These are phyloP conservation scores for Baccha elongata DNA, from an alignment of 2,888 invertebrate species.

Conservation along the genomic window DNA sequence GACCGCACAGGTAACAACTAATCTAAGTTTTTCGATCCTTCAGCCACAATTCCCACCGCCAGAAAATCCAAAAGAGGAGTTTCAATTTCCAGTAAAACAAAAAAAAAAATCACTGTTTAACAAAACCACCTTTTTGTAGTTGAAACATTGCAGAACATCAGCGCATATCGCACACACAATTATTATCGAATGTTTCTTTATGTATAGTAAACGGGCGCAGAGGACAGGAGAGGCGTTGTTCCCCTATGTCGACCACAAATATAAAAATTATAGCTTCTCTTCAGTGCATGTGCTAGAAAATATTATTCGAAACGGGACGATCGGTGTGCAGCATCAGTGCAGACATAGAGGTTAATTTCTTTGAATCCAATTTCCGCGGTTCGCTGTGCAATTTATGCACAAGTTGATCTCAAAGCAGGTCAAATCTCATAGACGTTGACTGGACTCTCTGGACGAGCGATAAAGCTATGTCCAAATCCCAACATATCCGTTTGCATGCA, in stretches of 20 bases:
- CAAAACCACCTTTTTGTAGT: slow-evolving; percentile 70
- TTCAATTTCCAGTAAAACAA: slow-evolving; percentile 55
- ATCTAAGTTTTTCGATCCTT: slow-evolving; percentile 45
- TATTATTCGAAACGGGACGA: slow-evolving; percentile 19
- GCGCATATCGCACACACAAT: slow-evolving; percentile 72
- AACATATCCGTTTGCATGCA: slow-evolving; percentile 72
- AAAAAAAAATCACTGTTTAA: slow-evolving; percentile 40
- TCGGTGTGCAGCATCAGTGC: slow-evolving; percentile 12
- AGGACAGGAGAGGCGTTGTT: slow-evolving; percentile 58
- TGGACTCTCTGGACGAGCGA: slow-evolving; percentile 40
- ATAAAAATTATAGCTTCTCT: slow-evolving; percentile 71
- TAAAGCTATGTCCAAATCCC: slow-evolving; percentile 58
- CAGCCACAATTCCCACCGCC: slow-evolving; percentile 54
- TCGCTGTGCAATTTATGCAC: slow-evolving; percentile 73
- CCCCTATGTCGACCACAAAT: slow-evolving; percentile 71
- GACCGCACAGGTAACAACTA: slow-evolving; percentile 46
- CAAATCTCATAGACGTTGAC: slow-evolving; percentile 63
- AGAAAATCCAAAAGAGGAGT: slow-evolving; percentile 58
- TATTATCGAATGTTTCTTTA: slow-evolving; percentile 63
- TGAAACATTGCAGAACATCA: slow-evolving; percentile 69
- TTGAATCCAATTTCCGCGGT: slow-evolving; percentile 74
- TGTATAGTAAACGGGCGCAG: neutral
- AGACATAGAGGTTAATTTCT: slow-evolving; percentile 72
- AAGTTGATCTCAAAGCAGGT: slow-evolving; percentile 74
- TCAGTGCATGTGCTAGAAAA: slow-evolving; percentile 30